phyloP scores from a whole-genome alignment of 2,113 vertebrate species.

The Cervus canadensis region DNA sequence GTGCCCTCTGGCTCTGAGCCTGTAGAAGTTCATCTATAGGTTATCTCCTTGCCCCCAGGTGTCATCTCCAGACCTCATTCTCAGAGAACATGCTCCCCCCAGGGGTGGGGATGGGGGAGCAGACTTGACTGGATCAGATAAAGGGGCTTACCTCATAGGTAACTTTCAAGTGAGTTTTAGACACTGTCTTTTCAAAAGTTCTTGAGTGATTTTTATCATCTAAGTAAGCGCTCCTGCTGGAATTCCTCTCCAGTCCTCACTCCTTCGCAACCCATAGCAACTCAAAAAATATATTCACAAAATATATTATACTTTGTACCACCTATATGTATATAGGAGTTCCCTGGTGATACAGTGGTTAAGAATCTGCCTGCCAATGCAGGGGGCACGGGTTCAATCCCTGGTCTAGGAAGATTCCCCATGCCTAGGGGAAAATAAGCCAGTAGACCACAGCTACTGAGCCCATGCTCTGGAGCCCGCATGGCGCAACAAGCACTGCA shows the following conservation, averaged over 20 bases:
- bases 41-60: neutral
- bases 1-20: neutral
- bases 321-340: neutral
- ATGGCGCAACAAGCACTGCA: neutral
- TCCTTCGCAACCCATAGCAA: neutral
- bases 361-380: neutral
- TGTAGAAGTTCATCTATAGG: neutral
- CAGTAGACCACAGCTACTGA: neutral
- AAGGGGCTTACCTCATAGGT: neutral
- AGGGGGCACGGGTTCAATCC: neutral
- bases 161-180: neutral
- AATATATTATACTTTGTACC: neutral
- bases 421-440: neutral
- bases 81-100: neutral
- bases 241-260: neutral
- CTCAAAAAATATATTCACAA: neutral
- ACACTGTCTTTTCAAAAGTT: neutral
- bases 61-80: neutral
- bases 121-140: neutral
- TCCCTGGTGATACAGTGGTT: neutral
- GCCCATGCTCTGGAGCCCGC: neutral
- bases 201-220: neutral
- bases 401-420: neutral
- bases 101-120: no score
- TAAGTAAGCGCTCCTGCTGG: neutral